These are phyloP conservation scores for Cylloceria caligata DNA, from an alignment of 2,888 invertebrate species.

Conservation along the genomic window DNA sequence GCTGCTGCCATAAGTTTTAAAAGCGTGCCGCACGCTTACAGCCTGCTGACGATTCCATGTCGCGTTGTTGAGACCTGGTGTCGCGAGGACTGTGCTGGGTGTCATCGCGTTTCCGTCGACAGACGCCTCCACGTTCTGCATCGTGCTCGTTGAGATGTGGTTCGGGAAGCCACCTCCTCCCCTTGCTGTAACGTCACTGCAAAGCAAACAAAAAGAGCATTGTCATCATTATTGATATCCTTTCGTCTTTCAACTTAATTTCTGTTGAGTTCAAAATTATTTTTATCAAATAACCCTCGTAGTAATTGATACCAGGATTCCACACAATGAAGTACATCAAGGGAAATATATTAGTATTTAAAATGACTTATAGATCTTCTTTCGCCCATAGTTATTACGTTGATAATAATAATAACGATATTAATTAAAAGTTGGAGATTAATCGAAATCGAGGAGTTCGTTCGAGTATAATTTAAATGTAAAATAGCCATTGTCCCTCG, in stretches of 20 bases:
- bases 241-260: neutral
- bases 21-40: conserved; percentile 94
- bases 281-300: no score
- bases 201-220: conserved; percentile 73
- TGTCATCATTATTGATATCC: neutral
- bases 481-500: no score
- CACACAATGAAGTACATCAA: no score
- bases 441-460: no score
- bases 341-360: no score
- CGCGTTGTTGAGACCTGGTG: conserved; percentile 81
- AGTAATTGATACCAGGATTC: no score
- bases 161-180: conserved; percentile 81
- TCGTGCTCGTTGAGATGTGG: conserved; percentile 72
- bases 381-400: no score
- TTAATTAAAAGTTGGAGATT: no score
- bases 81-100: conserved; percentile 79
- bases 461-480: no score
- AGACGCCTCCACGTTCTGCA: conserved; percentile 77
- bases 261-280: neutral
- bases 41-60: conserved; percentile 91
- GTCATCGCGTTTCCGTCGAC: conserved; percentile 74
- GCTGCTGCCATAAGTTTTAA: conserved; percentile 95
- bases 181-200: conserved; percentile 84
- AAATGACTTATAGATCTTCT: no score
- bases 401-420: no score